Base-by-base conservation (phyloP, 2,113 vertebrate species). In the Notarius lentiginosus region DNA sequence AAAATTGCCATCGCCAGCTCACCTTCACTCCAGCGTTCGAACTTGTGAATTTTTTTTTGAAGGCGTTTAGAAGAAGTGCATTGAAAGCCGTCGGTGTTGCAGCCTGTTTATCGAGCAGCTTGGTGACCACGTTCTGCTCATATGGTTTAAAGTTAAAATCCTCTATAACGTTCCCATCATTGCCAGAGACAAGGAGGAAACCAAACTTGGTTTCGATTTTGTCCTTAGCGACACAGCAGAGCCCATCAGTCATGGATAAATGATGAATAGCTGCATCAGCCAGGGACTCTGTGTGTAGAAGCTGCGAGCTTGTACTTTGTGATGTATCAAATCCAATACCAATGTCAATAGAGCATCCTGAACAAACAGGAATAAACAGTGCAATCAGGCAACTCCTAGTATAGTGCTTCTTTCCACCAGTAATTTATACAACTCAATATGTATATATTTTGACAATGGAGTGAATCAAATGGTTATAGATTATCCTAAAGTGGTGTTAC, bases 321-420 rank as follows among this genome's bases (percentile, higher is more conserved):
- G 97, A 95, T 81, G 94, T 93, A 84, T 97, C 97, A 41, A 98
- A 93, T 49, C 95, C 96, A 84, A 98, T 63, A 61, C 94, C 95
- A 87, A 98, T 91, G 89, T 96, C 95, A 5, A 97, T 86, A 30
- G 12, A 34, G 66, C 97, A 98, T 58, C 49, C 97, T 97, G 89
- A 86, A 68, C 72, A 66, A 14, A 55, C 1, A 49, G 68, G 17
- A 87, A 1, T 89, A 30, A 10, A 87, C 55, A n/a, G 82, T 1
- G 30, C 12, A 85, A 5, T 68, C 60, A 83, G 10, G 14, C 41
- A 60, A 27, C 22, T 14, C 49, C 20, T 47, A 20, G 34, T 58
- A 9, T 53, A 63, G 14, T 9, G 22, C 27, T 17, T 68, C 1
- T 4, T 34, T 51, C 63, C 12, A 14, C 2, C 58, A 65, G 15